Percentiles rank a stretch among this genome's conserved stretches.
phyloP scores from a whole-genome alignment of 2,113 vertebrate genomes.

The Chionodraco myersi region DNA sequence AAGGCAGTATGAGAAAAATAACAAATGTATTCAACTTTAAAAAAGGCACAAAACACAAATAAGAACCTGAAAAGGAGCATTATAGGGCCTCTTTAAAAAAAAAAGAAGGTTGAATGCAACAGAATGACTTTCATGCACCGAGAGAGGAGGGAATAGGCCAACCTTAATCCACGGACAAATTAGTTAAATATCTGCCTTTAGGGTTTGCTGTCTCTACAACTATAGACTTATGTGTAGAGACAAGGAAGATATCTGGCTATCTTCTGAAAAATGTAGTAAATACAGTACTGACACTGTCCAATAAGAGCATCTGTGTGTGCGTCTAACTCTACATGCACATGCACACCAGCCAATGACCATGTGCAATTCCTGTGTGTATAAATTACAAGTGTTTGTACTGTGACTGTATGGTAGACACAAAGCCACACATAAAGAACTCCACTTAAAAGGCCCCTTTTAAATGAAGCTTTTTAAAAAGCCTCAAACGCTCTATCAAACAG shows the following conservation, averaged over 20 bases:
- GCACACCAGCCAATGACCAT: neutral
- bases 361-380: slow-evolving; percentile 15
- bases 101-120: too few relatives aligned
- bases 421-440: slow-evolving; percentile 51
- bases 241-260: neutral
- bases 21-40: too few relatives aligned
- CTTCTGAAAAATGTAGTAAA: neutral
- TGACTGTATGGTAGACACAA: neutral
- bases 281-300: neutral
- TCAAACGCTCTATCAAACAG: slow-evolving; percentile 43
- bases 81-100: too few relatives aligned
- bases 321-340: neutral
- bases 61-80: too few relatives aligned
- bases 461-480: slow-evolving; percentile 43
- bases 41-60: too few relatives aligned
- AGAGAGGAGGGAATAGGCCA: too few relatives aligned
- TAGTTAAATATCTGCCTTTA: too few relatives aligned
- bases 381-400: slow-evolving; percentile 15
- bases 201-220: neutral
- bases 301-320: neutral
- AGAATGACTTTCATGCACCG: too few relatives aligned
- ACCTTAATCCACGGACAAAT: too few relatives aligned
- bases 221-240: neutral
- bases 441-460: slow-evolving; percentile 59
- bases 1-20: too few relatives aligned